Base-by-base conservation (phyloP, 1,140 invertebrate species). In the Conopomorpha cramerella region DNA sequence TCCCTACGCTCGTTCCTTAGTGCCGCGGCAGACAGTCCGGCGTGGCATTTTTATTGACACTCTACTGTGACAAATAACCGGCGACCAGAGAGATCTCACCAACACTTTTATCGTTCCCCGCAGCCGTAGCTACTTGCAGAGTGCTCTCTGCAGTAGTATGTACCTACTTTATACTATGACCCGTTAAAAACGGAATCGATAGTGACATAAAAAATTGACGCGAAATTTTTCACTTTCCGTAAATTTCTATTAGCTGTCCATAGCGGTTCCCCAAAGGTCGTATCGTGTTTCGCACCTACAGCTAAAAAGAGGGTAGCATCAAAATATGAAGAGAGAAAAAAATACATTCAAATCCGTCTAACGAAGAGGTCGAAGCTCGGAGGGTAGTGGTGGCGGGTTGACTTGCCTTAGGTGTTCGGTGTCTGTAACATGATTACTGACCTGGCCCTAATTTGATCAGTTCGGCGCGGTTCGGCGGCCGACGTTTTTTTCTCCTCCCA, bases 41-140 rank as follows among this genome's bases (percentile, higher is more conserved):
- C 51, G 57, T 74, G 70, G 62, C 70, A 52, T 66, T 74, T 74
- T 74, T 74, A 74, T 74, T 74, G 70, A 74, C 66, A 70, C 70
- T 74, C 55, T 67, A 45, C 47, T 41, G 66, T 74, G 70, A 74
- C 66, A 74, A 74, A 74, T 67, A 70, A 56, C 60, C 48, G 18
- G 26, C 39, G 41, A 39, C 46, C 37, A 30, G 26, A 39, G 19
- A 10, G n/a, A n/a, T n/a, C n/a, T n/a, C n/a, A n/a, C n/a, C n/a
- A n/a, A n/a, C n/a, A n/a, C n/a, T n/a, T n/a, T n/a, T n/a, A n/a
- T n/a, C n/a, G n/a, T n/a, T n/a, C n/a, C n/a, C n/a, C n/a, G n/a
- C n/a, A n/a, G n/a, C n/a, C n/a, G n/a, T n/a, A n/a, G n/a, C n/a
- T n/a, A n/a, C n/a, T n/a, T n/a, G n/a, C n/a, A n/a, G n/a, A n/a